Evolutionary conservation across 2,797 vertebrate species (phyloP).

Genomic region (Lutjanus argentimaculatus): DNA sequence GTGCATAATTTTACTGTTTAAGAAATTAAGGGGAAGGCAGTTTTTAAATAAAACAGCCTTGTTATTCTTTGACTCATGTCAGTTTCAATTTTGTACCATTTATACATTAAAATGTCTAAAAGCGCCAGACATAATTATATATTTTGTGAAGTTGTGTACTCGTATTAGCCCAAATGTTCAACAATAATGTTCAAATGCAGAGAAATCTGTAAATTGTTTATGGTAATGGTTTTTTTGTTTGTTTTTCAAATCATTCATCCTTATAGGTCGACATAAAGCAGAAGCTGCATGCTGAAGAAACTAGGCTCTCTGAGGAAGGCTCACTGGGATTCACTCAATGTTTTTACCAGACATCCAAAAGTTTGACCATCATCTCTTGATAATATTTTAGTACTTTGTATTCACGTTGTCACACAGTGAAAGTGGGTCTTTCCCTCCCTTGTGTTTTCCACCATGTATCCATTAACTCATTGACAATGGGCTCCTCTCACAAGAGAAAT

Average conservation of each 20-base stretch:
- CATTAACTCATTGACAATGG: conserved; percentile 51
- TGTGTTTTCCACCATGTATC: conserved; percentile 22
- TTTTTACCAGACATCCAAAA: background rate
- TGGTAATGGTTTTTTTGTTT: no score
- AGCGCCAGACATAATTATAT: no score
- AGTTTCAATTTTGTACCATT: background rate
- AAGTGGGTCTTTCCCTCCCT: conserved; percentile 40
- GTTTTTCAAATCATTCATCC: background rate
- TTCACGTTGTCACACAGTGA: conserved; percentile 31
- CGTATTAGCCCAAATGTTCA: no score
- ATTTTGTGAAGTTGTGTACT: no score
- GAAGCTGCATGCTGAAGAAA: background rate
- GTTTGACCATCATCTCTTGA: conserved; percentile 16
- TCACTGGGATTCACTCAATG: background rate
- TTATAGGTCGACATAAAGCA: background rate
- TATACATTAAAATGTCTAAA: no score
- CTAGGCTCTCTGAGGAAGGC: background rate
- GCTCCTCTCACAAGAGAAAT: conserved; percentile 34
- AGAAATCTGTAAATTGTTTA: no score
- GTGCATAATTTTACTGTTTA: background rate
- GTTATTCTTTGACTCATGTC: background rate
- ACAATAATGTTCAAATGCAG: no score
- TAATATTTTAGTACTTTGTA: conserved; percentile 8
- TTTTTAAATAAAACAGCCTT: background rate
- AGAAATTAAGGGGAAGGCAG: no score